Evolutionary conservation across 2,113 vertebrate genomes (phyloP).

Genomic region (Chauna torquata): DNA sequence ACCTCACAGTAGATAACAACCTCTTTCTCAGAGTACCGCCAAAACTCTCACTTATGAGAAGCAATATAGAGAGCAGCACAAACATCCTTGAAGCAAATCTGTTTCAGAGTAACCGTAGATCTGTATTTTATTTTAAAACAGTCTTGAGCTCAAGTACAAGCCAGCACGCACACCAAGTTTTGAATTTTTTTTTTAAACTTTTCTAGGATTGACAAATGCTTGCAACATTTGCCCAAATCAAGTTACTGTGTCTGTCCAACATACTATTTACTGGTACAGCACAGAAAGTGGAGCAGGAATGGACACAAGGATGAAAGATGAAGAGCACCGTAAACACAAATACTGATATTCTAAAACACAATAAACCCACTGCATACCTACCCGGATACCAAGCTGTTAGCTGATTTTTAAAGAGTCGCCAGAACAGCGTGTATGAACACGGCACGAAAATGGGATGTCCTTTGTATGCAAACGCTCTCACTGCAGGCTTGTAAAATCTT

Average conservation of each 20-base stretch:
- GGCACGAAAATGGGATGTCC: neutral
- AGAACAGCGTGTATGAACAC: neutral
- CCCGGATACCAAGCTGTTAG: neutral
- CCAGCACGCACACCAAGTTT: neutral
- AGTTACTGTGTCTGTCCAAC: neutral
- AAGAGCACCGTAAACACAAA: rapidly evolving
- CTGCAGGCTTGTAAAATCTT: constrained; percentile 10
- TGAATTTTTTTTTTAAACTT: neutral
- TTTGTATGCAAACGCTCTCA: neutral
- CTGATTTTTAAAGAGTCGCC: neutral
- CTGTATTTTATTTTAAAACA: too few species aligned
- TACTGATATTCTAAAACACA: neutral
- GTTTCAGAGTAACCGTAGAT: neutral
- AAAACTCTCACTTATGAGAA: neutral
- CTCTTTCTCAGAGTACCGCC: neutral
- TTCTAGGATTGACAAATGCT: neutral
- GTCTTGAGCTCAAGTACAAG: neutral
- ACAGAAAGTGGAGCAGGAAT: neutral
- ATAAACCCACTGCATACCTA: neutral
- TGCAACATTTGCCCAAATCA: neutral
- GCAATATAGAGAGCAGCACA: neutral
- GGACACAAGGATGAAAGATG: neutral
- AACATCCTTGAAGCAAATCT: neutral
- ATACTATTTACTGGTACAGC: neutral
- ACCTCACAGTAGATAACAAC: neutral